Conservation (phyloP, 1,140 invertebrate genomes). For the Drosophila saltans region DNA sequence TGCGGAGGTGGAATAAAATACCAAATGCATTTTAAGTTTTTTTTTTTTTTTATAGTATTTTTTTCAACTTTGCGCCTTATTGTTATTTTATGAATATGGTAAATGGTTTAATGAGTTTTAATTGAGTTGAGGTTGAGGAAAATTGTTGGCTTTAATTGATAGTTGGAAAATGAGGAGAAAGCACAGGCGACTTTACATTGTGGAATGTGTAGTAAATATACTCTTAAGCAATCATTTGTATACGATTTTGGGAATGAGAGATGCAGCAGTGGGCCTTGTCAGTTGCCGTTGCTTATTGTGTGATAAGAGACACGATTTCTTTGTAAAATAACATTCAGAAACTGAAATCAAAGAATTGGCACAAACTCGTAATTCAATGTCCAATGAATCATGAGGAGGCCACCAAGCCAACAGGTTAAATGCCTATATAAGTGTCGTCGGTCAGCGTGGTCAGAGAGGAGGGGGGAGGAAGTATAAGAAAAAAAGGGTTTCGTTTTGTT, state of each 20-base stretch:
- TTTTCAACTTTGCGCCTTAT: conserved; percentile 57
- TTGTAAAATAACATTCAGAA: conserved; percentile 27
- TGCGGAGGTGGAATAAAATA: conserved; percentile 26
- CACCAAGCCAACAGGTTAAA: conserved; percentile 47
- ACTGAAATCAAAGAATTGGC: conserved; percentile 68
- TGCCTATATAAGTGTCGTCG: neutral
- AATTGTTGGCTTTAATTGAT: conserved; percentile 76
- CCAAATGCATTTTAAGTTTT: conserved; percentile 9
- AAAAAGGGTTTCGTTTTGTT: conserved; percentile 13
- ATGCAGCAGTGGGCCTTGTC: conserved; percentile 37
- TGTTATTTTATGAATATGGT: conserved; percentile 81
- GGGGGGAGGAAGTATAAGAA: conserved; percentile 10
- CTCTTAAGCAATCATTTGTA: conserved; percentile 49
- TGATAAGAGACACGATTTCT: conserved; percentile 70
- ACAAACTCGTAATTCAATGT: conserved; percentile 69
- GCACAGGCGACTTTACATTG: conserved; percentile 48
- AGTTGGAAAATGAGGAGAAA: conserved; percentile 67
- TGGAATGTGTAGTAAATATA: conserved; percentile 39
- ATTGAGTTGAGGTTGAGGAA: conserved; percentile 53
- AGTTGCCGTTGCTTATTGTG: conserved; percentile 69
- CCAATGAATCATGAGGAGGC: conserved; percentile 55
- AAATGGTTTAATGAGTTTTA: conserved; percentile 81
- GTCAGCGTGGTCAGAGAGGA: too few relatives aligned
- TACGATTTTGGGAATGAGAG: conserved; percentile 3
- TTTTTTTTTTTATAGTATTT: conserved; percentile 4